Conservation (phyloP, 23 tunicate species). For the Ascidia mentula region DNA sequence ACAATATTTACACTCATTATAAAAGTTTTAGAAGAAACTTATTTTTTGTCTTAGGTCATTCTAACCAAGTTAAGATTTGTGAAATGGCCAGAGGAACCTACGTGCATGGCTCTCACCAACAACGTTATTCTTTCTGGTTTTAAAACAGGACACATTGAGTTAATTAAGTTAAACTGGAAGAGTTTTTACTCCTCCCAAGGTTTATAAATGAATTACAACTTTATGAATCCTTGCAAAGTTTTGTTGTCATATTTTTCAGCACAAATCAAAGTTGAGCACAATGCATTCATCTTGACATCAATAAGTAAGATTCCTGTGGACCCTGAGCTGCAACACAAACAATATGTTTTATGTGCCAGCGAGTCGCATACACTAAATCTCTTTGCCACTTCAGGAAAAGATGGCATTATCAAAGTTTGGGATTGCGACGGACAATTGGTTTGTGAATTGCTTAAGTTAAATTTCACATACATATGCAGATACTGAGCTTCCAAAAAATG, state of each 20-base stretch:
- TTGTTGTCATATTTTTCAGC: constrained; percentile 8
- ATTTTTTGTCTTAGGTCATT: constrained; percentile 24
- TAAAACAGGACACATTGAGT: constrained; percentile 29
- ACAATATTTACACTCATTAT: too few species aligned
- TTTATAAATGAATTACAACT: too few species aligned
- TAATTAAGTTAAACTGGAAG: constrained; percentile 43
- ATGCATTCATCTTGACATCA: constrained; percentile 1
- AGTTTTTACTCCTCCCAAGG: constrained; percentile 12
- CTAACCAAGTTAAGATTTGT: constrained; percentile 37
- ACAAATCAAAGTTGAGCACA: constrained; percentile 24
- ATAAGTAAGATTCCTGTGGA: constrained; percentile 39
- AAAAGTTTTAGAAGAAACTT: background rate
- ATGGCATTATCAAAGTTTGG: constrained; percentile 69
- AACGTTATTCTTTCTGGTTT: constrained; percentile 44
- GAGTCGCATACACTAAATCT: constrained; percentile 42
- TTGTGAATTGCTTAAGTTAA: too few species aligned
- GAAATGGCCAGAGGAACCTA: constrained; percentile 16
- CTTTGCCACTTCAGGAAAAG: constrained; percentile 46
- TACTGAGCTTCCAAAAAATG: too few species aligned
- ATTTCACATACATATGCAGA: too few species aligned
- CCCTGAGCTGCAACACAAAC: constrained; percentile 41
- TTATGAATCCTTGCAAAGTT: background rate
- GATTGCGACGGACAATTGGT: constrained; percentile 54
- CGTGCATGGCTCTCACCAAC: constrained; percentile 32
- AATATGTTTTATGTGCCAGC: constrained; percentile 21